Evolutionary conservation across 1,140 invertebrate genomes (phyloP).

Genomic region (Heliconius hewitsoni): DNA sequence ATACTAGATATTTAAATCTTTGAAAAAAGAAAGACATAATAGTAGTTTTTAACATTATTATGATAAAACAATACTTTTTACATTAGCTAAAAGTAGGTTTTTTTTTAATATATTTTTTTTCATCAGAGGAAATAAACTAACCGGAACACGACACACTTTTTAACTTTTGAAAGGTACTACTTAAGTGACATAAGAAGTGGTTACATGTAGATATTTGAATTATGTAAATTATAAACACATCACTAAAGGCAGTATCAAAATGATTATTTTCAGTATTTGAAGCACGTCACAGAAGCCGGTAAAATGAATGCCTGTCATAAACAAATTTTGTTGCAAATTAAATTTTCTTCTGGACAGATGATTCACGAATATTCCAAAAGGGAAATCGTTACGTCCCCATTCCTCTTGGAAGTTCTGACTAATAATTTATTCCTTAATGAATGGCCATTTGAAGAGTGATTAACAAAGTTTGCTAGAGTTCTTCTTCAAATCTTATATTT

Average conservation of each 20-base stretch:
- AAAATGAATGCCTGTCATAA: constrained; percentile 9
- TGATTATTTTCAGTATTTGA: neutral
- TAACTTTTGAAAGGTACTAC: too few species aligned
- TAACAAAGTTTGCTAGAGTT: constrained; percentile 55
- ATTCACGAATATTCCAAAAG: neutral
- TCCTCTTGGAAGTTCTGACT: constrained; percentile 15
- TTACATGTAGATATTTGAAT: too few species aligned
- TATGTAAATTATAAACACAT: neutral
- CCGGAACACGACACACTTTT: too few species aligned
- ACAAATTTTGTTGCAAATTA: constrained; percentile 9
- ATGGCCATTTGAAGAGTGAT: constrained; percentile 59
- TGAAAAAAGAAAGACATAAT: too few species aligned
- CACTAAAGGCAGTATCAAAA: neutral
- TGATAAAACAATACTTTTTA: too few species aligned
- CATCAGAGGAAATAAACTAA: too few species aligned
- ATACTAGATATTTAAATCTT: too few species aligned
- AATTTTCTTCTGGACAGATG: constrained; percentile 18
- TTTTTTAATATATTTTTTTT: too few species aligned
- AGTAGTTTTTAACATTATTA: too few species aligned
- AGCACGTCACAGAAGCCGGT: neutral
- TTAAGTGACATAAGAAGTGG: too few species aligned
- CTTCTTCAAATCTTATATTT: neutral
- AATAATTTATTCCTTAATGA: constrained; percentile 44
- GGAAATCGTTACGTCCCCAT: neutral
- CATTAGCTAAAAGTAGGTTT: too few species aligned